Evolutionary conservation across 1,140 invertebrate species (phyloP), one percentile per base, ranked within the genome.

Genomic region (Anoplolepis gracilipes): DNA sequence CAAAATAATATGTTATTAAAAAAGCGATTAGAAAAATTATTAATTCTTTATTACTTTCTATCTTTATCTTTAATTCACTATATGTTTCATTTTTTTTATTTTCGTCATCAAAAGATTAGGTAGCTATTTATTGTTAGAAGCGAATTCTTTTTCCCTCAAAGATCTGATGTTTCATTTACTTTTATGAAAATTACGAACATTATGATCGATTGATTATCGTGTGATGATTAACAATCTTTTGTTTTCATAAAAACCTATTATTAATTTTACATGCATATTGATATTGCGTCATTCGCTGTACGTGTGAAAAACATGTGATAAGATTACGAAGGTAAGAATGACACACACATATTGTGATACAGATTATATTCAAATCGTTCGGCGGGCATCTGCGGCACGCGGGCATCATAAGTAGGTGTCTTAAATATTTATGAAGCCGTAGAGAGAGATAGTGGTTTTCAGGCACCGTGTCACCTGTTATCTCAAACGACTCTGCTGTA

Each of bases 401-500:
- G 57, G 33, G 69, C 55, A 84, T 90, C 88, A 87, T 88, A 90
- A 85, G 82, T 75, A 69, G 61, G 75, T 72, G 90, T 70, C 36
- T 91, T 93, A 91, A 92, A 92, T 93, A 93, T 93, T 93, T 91
- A 93, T 92, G 90, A 93, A 90, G 65, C 59, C 36, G 39, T 49
- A 59, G 62, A 90, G 16, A 49, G 46, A 49, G 88, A 89, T 88
- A 88, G 61, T 81, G 86, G 81, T 84, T 46, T 57, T 49, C 85
- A 87, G 59, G 55, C 61, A 76, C 28, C 53, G 61, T 72, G 82
- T 88, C 86, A 84, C 75, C 61, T 62, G 73, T 88, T 88, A 88
- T 88, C 86, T 88, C 72, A 49, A 49, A 78, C 86, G 65, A 59
- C 55, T 49, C 13, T 49, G 64, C 59, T 82, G 62, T 69, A 33